A percentile compares a stretch with the other conserved stretches of the same genome.
Evolutionary conservation across 2,888 invertebrate species (phyloP).

Genomic region (Matsumyia berberina): DNA sequence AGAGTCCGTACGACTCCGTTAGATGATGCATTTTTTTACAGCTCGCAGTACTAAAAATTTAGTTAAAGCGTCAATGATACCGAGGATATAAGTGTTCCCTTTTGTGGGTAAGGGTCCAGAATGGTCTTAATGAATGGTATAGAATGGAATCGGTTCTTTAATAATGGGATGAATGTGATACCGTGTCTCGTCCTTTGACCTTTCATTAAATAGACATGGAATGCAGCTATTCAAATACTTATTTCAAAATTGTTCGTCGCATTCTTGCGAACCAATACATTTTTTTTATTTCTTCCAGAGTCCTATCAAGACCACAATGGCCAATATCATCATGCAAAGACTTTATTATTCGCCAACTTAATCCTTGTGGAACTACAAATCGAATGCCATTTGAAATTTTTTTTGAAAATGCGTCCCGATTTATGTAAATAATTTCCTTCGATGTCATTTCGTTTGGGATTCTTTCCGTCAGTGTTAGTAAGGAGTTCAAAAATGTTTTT

Average conservation of each 20-base stretch:
- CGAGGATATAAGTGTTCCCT: conserved; percentile 17
- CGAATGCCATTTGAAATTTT: neutral
- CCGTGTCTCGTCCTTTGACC: no score
- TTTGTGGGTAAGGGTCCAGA: conserved; percentile 4
- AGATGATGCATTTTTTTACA: conserved; percentile 3
- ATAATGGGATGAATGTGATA: no score
- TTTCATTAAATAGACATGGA: no score
- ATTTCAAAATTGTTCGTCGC: conserved; percentile 1
- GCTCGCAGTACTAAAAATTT: conserved; percentile 7
- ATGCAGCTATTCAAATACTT: no score
- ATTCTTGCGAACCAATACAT: conserved; percentile 29
- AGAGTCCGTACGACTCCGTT: no score
- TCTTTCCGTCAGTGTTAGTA: no score
- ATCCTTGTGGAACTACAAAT: neutral
- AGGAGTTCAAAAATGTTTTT: neutral
- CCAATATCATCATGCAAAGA: conserved; percentile 1
- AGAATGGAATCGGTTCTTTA: neutral
- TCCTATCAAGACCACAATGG: conserved; percentile 5
- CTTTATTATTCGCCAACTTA: neutral
- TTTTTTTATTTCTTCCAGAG: neutral
- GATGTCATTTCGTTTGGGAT: no score
- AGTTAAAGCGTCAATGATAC: conserved; percentile 35
- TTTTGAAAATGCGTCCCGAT: neutral
- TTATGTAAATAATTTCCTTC: no score
- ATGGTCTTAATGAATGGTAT: no score